Conservation (phyloP, 2,797 vertebrate species). For the Myotis vivesi region DNA sequence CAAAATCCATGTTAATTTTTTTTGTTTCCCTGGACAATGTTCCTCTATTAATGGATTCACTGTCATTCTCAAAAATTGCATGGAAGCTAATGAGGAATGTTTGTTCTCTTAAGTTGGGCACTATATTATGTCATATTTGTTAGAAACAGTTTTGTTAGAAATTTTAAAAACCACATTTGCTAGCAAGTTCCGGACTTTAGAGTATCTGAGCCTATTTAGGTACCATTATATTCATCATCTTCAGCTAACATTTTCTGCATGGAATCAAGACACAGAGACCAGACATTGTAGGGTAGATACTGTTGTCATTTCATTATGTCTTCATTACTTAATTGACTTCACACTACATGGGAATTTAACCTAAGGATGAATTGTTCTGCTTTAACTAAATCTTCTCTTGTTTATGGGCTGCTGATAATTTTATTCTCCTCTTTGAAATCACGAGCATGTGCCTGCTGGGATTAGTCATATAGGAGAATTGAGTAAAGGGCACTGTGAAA, state of each 20-base stretch:
- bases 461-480: constrained; percentile 28
- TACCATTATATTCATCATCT: not conserved
- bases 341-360: not conserved
- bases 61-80: constrained; percentile 18
- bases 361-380: not conserved
- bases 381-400: constrained; percentile 38
- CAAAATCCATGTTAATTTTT: constrained; percentile 5
- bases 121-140: constrained; percentile 33
- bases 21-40: not conserved
- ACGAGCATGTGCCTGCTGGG: not conserved
- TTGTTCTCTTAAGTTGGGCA: constrained; percentile 26
- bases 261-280: not conserved
- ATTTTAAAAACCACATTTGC: not conserved
- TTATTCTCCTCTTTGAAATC: constrained; percentile 48
- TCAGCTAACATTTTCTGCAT: constrained; percentile 7
- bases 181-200: not conserved
- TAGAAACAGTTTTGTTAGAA: constrained; percentile 24
- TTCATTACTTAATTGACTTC: constrained; percentile 42
- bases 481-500: constrained; percentile 13
- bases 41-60: not conserved
- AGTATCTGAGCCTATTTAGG: not conserved
- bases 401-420: constrained; percentile 44
- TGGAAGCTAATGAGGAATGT: constrained; percentile 31
- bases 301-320: constrained; percentile 6
- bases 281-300: not conserved